phyloP scores from a whole-genome alignment of 2,113 vertebrate species.

The Nibea albiflora region DNA sequence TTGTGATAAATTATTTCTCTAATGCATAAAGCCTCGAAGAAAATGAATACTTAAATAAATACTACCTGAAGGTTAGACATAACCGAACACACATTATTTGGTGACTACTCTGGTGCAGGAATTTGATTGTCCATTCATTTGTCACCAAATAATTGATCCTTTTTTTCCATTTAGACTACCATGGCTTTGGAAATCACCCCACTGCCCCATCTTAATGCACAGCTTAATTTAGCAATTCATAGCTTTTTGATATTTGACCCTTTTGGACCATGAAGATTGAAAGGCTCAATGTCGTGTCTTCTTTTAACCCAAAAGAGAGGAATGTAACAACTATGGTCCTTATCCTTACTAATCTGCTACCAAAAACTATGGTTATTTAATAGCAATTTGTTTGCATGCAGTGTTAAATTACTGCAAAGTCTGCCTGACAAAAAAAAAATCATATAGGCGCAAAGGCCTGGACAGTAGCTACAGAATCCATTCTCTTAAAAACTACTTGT shows the following conservation, averaged over 20 bases:
- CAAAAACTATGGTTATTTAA: slow-evolving; percentile 19
- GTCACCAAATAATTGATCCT: slow-evolving; percentile 67
- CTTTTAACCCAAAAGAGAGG: slow-evolving; percentile 21
- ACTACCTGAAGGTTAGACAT: slow-evolving; percentile 53
- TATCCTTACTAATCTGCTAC: slow-evolving; percentile 29
- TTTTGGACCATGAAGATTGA: slow-evolving; percentile 44
- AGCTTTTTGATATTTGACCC: slow-evolving; percentile 52
- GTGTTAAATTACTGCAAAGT: slow-evolving; percentile 37
- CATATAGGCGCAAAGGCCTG: slow-evolving; percentile 21
- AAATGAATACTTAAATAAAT: slow-evolving; percentile 46
- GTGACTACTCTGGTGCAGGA: slow-evolving; percentile 55
- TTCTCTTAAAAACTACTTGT: slow-evolving; percentile 25
- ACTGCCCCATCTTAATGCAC: slow-evolving; percentile 41
- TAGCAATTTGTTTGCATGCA: slow-evolving; percentile 26
- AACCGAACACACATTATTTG: slow-evolving; percentile 68
- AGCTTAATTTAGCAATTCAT: slow-evolving; percentile 73
- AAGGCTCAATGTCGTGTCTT: slow-evolving; percentile 36
- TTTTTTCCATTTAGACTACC: slow-evolving; percentile 45
- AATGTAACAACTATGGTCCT: slow-evolving; percentile 12
- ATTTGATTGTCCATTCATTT: slow-evolving; percentile 52
- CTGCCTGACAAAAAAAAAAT: slow-evolving; percentile 16
- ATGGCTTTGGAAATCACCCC: slow-evolving; percentile 58
- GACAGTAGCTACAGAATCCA: slow-evolving; percentile 23
- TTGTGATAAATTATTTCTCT: slow-evolving; percentile 48
- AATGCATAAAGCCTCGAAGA: slow-evolving; percentile 58